A percentile compares a stretch with the other conserved stretches of the same genome.
Evolutionary conservation across 2,797 vertebrate genomes (phyloP).

Genomic region (Heterohyrax brucei): DNA sequence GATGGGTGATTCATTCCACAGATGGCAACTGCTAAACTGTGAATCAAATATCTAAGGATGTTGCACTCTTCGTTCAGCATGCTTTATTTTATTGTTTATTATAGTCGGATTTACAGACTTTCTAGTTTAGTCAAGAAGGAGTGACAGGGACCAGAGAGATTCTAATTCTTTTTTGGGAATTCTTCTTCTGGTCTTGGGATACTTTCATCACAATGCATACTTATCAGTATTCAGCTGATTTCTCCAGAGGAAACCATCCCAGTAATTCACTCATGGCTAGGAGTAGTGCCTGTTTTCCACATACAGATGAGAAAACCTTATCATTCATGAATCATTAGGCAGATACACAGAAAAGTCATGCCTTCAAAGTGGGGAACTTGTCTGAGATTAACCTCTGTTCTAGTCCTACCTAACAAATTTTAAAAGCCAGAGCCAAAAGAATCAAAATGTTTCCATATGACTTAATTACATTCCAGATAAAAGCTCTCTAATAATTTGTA

Average conservation of each 20-base stretch:
- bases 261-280: neutral
- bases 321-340: neutral
- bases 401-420: constrained; percentile 11
- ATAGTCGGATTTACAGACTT: constrained; percentile 19
- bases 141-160: neutral
- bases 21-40: neutral
- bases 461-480: neutral
- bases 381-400: neutral
- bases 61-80: neutral
- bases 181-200: neutral
- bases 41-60: neutral
- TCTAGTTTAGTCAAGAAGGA: constrained; percentile 2
- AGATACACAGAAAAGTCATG: neutral
- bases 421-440: constrained; percentile 13
- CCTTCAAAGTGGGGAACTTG: neutral
- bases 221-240: neutral
- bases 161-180: neutral
- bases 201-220: neutral
- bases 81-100: neutral
- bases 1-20: neutral
- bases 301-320: neutral
- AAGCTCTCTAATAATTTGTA: constrained; percentile 17
- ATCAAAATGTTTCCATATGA: neutral
- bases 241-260: neutral
- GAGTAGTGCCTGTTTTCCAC: neutral